Evolutionary conservation across 2,888 invertebrate genomes (phyloP).

Genomic region (Neoascia interrupta): DNA sequence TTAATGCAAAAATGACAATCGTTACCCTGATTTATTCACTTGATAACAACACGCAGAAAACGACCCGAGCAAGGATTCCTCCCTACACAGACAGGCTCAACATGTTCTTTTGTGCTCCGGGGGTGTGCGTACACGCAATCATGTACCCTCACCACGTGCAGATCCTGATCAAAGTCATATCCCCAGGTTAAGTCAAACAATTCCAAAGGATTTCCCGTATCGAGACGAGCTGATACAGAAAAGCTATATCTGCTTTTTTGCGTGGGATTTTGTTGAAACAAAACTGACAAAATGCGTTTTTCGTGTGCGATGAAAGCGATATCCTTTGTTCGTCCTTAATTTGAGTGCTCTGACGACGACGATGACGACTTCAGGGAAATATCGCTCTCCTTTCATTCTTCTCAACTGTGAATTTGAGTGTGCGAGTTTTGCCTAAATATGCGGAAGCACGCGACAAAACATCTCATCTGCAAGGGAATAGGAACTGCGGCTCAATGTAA

Average conservation of each 20-base stretch:
- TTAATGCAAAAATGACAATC: constrained; percentile 65
- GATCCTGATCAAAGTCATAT: constrained; percentile 62
- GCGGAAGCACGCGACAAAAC: constrained; percentile 63
- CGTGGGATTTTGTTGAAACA: constrained; percentile 3
- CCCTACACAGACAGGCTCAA: constrained; percentile 30
- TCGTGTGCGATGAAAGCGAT: constrained; percentile 42
- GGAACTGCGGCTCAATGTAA: not conserved
- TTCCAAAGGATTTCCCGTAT: constrained; percentile 44
- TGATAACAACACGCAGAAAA: constrained; percentile 54
- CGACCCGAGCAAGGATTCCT: not conserved
- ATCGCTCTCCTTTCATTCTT: not conserved
- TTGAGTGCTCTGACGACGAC: constrained; percentile 26
- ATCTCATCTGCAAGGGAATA: constrained; percentile 7
- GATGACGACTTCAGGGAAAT: too few species aligned
- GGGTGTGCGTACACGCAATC: constrained; percentile 21
- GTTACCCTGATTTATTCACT: constrained; percentile 67
- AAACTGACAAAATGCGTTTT: constrained; percentile 46
- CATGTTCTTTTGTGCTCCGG: too few species aligned
- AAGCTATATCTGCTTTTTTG: not conserved
- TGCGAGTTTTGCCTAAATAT: constrained; percentile 53
- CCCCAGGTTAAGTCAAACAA: constrained; percentile 55
- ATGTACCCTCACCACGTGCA: constrained; percentile 43
- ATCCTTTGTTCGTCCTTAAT: constrained; percentile 50
- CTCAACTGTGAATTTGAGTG: too few species aligned
- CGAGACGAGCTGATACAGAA: constrained; percentile 2